Conservation (phyloP, 2,113 vertebrate genomes). For the Charina bottae region DNA sequence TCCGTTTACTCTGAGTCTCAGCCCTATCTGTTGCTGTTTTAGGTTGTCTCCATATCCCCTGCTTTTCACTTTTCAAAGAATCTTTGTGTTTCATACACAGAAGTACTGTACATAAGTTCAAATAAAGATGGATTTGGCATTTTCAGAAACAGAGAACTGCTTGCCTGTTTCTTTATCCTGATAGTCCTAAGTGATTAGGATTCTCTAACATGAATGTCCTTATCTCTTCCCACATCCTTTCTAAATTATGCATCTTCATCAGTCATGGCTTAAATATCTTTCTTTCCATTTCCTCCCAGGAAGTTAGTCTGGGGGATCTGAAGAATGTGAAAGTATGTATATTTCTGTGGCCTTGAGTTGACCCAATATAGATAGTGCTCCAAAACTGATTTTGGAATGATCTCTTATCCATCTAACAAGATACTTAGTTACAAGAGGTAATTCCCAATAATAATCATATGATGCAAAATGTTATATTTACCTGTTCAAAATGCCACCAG, state of each 20-base stretch:
- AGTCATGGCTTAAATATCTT: not conserved
- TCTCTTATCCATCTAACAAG: not conserved
- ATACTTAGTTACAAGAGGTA: not conserved
- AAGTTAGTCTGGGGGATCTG: not conserved
- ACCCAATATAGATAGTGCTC: not conserved
- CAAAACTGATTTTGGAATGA: not conserved
- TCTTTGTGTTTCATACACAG: not conserved
- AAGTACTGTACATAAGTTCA: not conserved
- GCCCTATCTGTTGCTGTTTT: too few species aligned
- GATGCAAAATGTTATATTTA: conserved; percentile 32
- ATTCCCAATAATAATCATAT: not conserved
- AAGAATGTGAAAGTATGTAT: not conserved
- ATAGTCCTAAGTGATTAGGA: not conserved
- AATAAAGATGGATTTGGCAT: not conserved
- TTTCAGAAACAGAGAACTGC: not conserved
- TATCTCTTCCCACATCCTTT: not conserved
- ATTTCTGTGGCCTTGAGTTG: not conserved
- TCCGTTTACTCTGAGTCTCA: too few species aligned
- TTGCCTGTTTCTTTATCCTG: not conserved
- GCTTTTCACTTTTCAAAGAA: not conserved
- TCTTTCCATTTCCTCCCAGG: not conserved
- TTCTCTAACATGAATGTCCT: not conserved
- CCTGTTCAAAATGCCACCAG: conserved; percentile 72
- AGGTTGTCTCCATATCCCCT: not conserved
- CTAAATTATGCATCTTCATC: not conserved